These are phyloP conservation scores for Muscina levida DNA, from an alignment of 2,888 invertebrate genomes.

Conservation along the genomic window DNA sequence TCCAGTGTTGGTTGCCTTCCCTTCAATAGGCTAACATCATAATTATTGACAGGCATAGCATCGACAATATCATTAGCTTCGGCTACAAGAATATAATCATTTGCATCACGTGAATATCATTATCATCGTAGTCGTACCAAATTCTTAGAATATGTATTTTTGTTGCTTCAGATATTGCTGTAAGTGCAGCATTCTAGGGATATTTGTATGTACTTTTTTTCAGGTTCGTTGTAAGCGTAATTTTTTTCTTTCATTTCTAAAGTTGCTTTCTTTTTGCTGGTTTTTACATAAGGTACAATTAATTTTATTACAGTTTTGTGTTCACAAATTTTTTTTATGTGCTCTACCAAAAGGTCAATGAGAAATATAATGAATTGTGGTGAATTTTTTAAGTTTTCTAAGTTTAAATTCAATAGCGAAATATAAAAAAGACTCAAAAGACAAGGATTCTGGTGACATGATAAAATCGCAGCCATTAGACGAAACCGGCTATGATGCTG, in stretches of 20 bases:
- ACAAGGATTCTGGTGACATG: no score
- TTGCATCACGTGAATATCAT: not conserved
- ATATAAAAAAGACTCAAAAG: no score
- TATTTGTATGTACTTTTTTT: not conserved
- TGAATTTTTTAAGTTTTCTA: no score
- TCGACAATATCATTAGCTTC: not conserved
- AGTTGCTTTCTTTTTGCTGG: not conserved
- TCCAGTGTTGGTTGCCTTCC: not conserved
- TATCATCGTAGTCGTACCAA: not conserved
- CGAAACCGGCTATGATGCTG: no score
- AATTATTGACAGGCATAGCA: not conserved
- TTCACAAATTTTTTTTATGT: no score
- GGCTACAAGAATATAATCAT: not conserved
- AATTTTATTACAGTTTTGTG: conserved; percentile 24
- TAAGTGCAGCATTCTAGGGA: no score
- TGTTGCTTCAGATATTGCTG: not conserved
- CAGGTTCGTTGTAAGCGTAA: not conserved
- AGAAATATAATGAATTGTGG: not conserved
- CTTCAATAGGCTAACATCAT: conserved; percentile 2
- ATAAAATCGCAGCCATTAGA: no score
- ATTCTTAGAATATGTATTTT: not conserved
- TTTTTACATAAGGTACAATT: conserved; percentile 23
- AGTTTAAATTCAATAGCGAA: no score
- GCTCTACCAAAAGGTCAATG: conserved; percentile 1
- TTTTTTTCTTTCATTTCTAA: not conserved